Evolutionary conservation across 2,113 vertebrate species (phyloP).

Genomic region (Pachyramphus minor): DNA sequence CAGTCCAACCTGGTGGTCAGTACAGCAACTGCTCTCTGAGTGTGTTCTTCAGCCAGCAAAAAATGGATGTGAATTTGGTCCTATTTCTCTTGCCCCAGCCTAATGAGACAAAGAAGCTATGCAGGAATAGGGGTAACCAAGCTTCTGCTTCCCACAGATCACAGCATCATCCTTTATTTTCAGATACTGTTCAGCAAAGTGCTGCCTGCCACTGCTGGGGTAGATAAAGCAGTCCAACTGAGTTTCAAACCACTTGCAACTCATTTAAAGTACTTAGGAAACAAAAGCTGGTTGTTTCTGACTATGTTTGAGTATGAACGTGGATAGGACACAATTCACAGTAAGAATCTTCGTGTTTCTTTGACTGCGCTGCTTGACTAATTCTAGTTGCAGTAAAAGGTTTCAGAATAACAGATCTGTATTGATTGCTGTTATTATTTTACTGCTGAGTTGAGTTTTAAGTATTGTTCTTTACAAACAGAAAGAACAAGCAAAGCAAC

Average conservation of each 20-base stretch:
- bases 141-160: neutral
- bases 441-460: neutral
- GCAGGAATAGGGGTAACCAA: neutral
- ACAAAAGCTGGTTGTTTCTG: neutral
- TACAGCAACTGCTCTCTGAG: neutral
- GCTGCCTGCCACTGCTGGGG: neutral
- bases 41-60: neutral
- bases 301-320: neutral
- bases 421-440: neutral
- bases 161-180: neutral
- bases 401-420: neutral
- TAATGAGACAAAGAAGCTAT: neutral
- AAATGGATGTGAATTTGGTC: neutral
- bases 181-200: neutral
- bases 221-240: neutral
- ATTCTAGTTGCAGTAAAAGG: neutral
- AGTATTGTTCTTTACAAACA: neutral
- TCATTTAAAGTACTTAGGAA: neutral
- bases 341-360: neutral
- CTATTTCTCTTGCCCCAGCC: neutral
- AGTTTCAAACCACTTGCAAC: neutral
- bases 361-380: neutral
- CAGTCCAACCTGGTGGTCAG: neutral
- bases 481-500: neutral
- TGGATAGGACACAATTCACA: neutral